phyloP scores from a whole-genome alignment of 2,113 vertebrate genomes.

The Ceyx margarethae region DNA sequence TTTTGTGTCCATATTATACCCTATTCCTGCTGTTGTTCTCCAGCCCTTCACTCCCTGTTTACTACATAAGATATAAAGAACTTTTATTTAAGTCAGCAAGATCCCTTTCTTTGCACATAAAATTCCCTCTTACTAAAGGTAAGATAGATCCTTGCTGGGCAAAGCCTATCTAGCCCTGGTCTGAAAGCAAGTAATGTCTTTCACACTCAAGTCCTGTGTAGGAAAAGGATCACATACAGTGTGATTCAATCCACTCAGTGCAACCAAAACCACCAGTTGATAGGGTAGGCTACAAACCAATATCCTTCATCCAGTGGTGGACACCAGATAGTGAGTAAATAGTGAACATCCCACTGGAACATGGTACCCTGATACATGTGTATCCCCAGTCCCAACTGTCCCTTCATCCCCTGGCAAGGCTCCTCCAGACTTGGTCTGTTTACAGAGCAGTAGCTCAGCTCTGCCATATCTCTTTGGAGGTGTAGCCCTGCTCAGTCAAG shows the following conservation, averaged over 20 bases:
- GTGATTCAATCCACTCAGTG: neutral
- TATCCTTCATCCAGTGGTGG: neutral
- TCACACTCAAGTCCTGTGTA: neutral
- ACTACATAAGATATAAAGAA: neutral
- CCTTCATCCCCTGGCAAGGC: neutral
- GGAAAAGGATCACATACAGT: neutral
- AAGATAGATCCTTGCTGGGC: neutral
- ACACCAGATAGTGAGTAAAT: neutral
- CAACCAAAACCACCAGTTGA: neutral
- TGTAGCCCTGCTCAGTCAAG: neutral
- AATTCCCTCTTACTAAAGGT: neutral
- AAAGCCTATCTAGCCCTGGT: neutral
- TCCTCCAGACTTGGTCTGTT: neutral
- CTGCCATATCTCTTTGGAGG: neutral
- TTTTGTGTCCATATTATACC: neutral
- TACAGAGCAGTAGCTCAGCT: neutral
- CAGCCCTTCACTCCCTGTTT: neutral
- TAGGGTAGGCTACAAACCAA: neutral
- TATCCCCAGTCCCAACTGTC: neutral
- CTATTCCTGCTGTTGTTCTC: neutral
- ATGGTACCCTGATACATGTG: neutral
- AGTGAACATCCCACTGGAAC: neutral
- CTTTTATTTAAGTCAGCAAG: neutral
- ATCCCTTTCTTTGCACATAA: neutral
- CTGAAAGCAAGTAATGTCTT: neutral